Conservation (phyloP, 2,797 vertebrate genomes). For the Artibeus jamaicensis region DNA sequence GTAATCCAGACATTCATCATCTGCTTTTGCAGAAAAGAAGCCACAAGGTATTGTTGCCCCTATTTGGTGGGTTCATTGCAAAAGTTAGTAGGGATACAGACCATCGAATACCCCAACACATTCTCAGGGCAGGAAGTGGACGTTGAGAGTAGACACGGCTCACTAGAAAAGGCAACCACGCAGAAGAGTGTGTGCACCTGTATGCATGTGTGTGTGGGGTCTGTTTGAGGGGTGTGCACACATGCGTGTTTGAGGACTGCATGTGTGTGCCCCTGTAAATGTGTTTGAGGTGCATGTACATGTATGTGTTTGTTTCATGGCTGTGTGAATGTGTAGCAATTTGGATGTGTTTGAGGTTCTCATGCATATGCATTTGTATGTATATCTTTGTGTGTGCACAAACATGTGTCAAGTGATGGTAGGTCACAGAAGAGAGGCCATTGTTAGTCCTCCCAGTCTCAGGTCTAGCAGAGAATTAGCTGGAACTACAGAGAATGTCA, state of each 20-base stretch:
- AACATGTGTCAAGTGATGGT: neutral
- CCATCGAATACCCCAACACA: neutral
- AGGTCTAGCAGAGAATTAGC: neutral
- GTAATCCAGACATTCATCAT: neutral
- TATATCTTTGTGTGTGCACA: neutral
- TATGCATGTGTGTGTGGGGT: accelerated
- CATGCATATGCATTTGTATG: neutral
- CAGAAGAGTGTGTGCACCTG: neutral
- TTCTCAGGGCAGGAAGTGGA: neutral
- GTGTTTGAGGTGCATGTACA: neutral
- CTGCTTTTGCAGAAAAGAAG: neutral
- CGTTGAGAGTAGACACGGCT: neutral
- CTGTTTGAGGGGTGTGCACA: neutral
- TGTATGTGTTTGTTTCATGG: neutral
- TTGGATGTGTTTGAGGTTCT: neutral
- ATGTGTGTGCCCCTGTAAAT: neutral
- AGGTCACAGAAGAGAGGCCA: neutral
- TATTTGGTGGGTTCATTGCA: neutral
- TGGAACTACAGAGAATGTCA: neutral
- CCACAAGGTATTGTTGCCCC: neutral
- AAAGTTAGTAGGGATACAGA: neutral
- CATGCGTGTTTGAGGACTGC: neutral
- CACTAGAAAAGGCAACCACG: neutral
- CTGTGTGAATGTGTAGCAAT: neutral
- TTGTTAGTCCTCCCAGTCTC: neutral